phyloP scores from a whole-genome alignment of 2,888 invertebrate genomes.

The Biston stratarius region DNA sequence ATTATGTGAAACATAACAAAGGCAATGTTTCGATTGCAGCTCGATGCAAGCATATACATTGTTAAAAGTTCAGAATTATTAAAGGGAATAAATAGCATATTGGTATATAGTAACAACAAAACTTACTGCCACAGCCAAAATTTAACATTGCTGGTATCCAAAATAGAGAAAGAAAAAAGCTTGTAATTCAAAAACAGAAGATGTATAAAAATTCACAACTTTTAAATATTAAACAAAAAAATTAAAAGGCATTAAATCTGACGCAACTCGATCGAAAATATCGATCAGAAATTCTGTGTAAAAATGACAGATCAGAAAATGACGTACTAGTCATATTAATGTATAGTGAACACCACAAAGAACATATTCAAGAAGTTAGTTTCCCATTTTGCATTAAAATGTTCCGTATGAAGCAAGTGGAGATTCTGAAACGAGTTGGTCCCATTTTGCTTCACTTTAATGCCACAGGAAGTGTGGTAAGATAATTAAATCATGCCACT shows the following conservation, averaged over 20 bases:
- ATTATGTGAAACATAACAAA: not conserved
- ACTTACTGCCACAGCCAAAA: not conserved
- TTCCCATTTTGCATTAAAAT: constrained; percentile 15
- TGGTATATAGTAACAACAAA: not conserved
- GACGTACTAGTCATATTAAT: not conserved
- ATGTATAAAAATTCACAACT: constrained; percentile 2
- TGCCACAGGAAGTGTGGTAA: constrained; percentile 6
- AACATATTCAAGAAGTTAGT: constrained; percentile 3
- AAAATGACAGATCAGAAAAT: constrained; percentile 16
- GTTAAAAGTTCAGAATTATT: constrained; percentile 3
- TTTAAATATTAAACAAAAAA: constrained; percentile 4
- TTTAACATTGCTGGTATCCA: not conserved
- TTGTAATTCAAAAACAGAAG: not conserved
- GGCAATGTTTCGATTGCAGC: not conserved
- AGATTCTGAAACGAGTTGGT: not conserved
- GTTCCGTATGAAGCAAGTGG: constrained; percentile 8
- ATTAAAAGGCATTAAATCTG: constrained; percentile 2
- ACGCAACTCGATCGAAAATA: constrained; percentile 18
- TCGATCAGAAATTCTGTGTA: constrained; percentile 4
- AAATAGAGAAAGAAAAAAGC: constrained; percentile 5
- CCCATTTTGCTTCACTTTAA: constrained; percentile 7
- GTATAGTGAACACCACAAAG: constrained; percentile 12
- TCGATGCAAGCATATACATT: not conserved
- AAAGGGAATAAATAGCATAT: not conserved
- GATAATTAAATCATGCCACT: not conserved